Evolutionary conservation across 2,797 vertebrate species (phyloP).

Genomic region (Hapalemur alaotrensis): DNA sequence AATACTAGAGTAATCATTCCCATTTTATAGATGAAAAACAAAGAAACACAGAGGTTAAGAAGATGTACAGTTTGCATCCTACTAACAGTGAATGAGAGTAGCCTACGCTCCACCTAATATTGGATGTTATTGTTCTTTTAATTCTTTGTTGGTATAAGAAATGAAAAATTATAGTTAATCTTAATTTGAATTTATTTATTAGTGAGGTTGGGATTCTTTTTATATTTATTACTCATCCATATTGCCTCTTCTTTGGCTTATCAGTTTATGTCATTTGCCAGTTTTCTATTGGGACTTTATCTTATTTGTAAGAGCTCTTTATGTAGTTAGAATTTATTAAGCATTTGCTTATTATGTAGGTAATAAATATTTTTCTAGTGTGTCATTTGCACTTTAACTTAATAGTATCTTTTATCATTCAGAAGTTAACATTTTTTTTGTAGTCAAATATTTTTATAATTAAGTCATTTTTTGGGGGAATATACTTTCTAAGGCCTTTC

Average conservation of each 20-base stretch:
- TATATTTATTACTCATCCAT: background rate
- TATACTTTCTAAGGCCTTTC: background rate
- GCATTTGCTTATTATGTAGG: background rate
- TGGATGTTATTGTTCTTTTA: background rate
- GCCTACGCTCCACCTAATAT: rapidly evolving
- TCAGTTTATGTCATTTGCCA: background rate
- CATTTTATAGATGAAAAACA: background rate
- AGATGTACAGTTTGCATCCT: background rate
- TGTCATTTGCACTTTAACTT: slow-evolving; percentile 25
- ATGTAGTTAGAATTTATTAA: slow-evolving; percentile 2
- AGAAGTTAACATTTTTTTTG: background rate
- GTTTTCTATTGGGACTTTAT: background rate
- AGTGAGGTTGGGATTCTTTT: background rate
- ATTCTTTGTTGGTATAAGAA: background rate
- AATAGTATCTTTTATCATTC: background rate
- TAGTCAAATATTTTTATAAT: background rate
- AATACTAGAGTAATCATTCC: background rate
- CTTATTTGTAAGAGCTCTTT: background rate
- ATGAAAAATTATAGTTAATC: background rate
- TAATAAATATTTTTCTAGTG: background rate
- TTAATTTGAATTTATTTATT: background rate
- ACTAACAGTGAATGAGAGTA: background rate
- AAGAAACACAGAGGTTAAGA: background rate
- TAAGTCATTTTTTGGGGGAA: background rate
- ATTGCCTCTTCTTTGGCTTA: background rate